These are phyloP conservation scores for Arnoldichthys spilopterus DNA, from an alignment of 2,797 vertebrate genomes.

Conservation along the genomic window DNA sequence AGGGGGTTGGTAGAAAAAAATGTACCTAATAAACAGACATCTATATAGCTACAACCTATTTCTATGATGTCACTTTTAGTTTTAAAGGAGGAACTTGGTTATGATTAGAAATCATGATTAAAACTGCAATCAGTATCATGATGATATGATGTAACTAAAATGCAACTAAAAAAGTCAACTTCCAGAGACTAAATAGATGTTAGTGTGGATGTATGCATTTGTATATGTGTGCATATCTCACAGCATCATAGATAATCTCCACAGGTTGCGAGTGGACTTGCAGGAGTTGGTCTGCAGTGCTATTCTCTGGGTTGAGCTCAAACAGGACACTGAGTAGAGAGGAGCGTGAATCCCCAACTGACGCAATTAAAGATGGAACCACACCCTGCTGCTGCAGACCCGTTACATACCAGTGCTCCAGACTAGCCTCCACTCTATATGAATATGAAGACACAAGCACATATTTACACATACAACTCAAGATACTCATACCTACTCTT, in stretches of 20 bases:
- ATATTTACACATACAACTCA: not conserved
- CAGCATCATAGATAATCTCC: conserved; percentile 93
- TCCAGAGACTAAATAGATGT: no score
- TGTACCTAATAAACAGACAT: no score
- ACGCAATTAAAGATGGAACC: conserved; percentile 90
- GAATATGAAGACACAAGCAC: not conserved
- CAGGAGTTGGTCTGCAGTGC: conserved; percentile 86
- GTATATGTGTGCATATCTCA: conserved; percentile 33
- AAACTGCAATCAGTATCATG: no score
- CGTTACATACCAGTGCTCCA: conserved; percentile 93
- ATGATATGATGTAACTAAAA: no score
- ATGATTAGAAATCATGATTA: no score
- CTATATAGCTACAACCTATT: no score
- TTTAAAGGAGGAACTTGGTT: no score
- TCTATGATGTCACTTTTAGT: no score
- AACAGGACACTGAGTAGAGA: conserved; percentile 88
- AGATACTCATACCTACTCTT: not conserved
- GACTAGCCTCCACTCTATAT: conserved; percentile 85
- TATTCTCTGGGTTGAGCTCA: conserved; percentile 86
- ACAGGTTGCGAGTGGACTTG: conserved; percentile 89
- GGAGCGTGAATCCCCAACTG: conserved; percentile 82
- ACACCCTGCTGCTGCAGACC: conserved; percentile 84
- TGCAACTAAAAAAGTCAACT: no score
- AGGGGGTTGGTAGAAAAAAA: no score
- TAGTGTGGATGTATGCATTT: no score